phyloP scores from a whole-genome alignment of 2,888 invertebrate species.

The Ganaspis brasiliensis region DNA sequence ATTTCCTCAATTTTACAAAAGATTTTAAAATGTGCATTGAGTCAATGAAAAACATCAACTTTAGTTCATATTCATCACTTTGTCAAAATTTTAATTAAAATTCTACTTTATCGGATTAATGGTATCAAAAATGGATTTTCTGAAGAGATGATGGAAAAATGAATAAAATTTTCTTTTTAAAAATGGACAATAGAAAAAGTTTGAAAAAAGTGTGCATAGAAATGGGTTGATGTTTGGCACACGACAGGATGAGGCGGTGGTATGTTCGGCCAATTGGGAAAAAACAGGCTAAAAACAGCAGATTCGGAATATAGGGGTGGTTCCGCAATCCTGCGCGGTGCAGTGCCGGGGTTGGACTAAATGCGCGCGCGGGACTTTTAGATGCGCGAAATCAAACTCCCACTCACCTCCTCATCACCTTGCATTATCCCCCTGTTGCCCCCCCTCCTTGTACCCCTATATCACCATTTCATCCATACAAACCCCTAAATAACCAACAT shows the following conservation, averaged over 20 bases:
- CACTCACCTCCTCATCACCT: conserved; percentile 53
- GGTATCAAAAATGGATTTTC: neutral
- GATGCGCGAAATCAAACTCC: conserved; percentile 69
- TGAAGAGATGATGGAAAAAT: neutral
- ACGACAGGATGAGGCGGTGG: conserved; percentile 48
- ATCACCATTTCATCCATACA: conserved; percentile 10
- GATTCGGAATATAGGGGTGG: conserved; percentile 73
- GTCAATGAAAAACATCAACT: too few relatives aligned
- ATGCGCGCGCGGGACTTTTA: conserved; percentile 74
- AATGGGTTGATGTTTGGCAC: conserved; percentile 14
- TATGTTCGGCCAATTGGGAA: conserved; percentile 73
- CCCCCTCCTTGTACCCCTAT: conserved; percentile 41
- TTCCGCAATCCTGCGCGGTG: conserved; percentile 75
- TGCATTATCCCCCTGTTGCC: conserved; percentile 57
- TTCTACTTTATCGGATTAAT: conserved; percentile 4
- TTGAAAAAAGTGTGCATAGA: neutral
- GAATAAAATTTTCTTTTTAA: too few relatives aligned
- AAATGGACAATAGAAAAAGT: neutral
- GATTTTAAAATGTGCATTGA: too few relatives aligned
- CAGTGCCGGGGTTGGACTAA: conserved; percentile 71
- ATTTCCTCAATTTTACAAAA: too few relatives aligned
- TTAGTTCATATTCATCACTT: too few relatives aligned
- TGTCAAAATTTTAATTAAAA: conserved; percentile 8
- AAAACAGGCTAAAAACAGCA: conserved; percentile 73
- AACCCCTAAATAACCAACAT: conserved; percentile 16